Conservation (phyloP, 2,113 vertebrate genomes). For the Excalfactoria chinensis region DNA sequence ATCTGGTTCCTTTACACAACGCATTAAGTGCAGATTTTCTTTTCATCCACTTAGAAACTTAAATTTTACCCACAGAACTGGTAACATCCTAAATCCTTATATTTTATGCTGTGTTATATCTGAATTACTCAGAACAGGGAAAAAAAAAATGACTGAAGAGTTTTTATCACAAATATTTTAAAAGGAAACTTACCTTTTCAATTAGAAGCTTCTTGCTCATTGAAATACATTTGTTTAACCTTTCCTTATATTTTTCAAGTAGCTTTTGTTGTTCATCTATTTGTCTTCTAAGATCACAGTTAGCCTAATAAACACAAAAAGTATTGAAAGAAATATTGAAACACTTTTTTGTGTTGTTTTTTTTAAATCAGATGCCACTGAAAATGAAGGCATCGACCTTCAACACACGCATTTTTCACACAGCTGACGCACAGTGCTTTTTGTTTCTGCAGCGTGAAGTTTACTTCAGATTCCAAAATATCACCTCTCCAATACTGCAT, state of each 20-base stretch:
- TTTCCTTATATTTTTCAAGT: constrained; percentile 99
- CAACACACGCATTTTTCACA: background rate
- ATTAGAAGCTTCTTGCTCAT: constrained; percentile 99
- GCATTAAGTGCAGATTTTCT: background rate
- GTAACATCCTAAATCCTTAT: background rate
- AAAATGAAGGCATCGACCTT: background rate
- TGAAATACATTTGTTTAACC: constrained; percentile 99
- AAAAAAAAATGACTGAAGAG: background rate
- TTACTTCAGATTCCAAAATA: background rate
- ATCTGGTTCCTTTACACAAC: background rate
- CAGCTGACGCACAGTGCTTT: background rate
- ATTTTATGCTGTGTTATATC: background rate
- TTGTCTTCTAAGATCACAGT: constrained; percentile 99
- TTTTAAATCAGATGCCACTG: background rate
- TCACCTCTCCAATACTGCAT: background rate
- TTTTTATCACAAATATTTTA: background rate
- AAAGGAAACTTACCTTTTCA: constrained; percentile 88
- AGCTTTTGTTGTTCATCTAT: constrained; percentile 99
- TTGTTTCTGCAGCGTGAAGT: background rate
- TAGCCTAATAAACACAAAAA: constrained; percentile 83
- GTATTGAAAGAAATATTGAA: background rate
- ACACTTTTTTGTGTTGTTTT: background rate
- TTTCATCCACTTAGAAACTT: background rate
- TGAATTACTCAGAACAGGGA: background rate
- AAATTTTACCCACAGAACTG: background rate